Base-by-base conservation (phyloP, 2,797 vertebrate genomes). In the Echeneis naucrates region DNA sequence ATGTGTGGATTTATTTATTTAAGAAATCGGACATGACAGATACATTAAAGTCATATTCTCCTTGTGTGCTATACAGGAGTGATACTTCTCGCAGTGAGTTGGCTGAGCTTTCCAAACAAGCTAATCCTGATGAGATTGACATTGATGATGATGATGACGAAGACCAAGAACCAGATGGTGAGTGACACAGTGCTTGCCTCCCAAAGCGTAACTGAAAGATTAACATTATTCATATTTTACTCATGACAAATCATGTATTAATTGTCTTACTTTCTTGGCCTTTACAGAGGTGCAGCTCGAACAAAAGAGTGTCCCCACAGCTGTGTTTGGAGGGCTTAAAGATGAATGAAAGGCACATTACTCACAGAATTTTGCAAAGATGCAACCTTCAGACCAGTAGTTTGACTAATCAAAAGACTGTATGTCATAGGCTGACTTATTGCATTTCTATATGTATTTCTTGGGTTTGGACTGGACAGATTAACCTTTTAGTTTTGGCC, bases 61-160 rank as follows among this genome's bases (percentile, higher is more conserved):
- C 69, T 10, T 5, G 5, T 69, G 12, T 58, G 2, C n/a, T 32
- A 13, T 74, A 30, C 78, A 98, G 97, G 93, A 96, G 96, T n/a
- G 96, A 98, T 54, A 94, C 96, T 0, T 96, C 97, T 61, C 95
- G 96, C 23, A 95, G 93, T 24, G 97, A 98, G 82, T 89, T 98
- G 83, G 95, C 95, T 0, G 93, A 97, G 78, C 95, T 98, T 58
- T 83, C 96, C 11, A 96, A 96, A 83, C 96, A 95, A 78, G 95
- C 94, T 54, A 98, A 98, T 88, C 97, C 97, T 0, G 97, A 98
- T 72, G 97, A 98, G 90, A 98, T 98, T 1, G 93, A 97, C 79
- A 96, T 98, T 9, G 96, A 96, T 35, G 96, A 97, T 0, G 95
- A 95, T 0, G 95, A 95, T 5, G 96, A 93, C 0, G 96, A 94